Base-by-base conservation (phyloP, 2,797 vertebrate genomes). In the Acestrorhynchus altus region DNA sequence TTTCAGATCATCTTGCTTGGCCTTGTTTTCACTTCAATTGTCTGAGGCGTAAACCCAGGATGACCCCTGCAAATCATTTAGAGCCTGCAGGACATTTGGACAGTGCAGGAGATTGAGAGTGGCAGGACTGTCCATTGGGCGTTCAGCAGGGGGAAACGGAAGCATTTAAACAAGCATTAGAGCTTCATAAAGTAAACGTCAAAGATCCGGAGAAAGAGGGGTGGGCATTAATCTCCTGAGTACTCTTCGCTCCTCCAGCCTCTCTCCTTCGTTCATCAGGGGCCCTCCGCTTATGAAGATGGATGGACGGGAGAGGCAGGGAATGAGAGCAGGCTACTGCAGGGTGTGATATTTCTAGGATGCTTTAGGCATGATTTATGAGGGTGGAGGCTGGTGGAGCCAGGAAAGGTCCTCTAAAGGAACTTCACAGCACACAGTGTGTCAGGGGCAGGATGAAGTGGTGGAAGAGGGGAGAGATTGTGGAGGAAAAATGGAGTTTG, bases 291-390 rank as follows among this genome's bases (percentile, higher is more conserved):
- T 85, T 82, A 88, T 88, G 84, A 84, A 74, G 84, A 81, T 74
- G 82, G 88, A 90, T 89, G 83, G 87, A 86, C 87, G 77, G 84
- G 86, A 82, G 82, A 72, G 73, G 66, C 72, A 42, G 59, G 83
- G 71, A 74, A 70, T 68, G 79, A 79, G 83, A 81, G 84, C 68
- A 85, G 81, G 88, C 82, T 84, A 83, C 70, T 79, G 83, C 81
- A 61, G 82, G 79, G 86, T 86, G 87, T 15, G 28, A 89, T 88
- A 86, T 89, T 87, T 90, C 83, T 86, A 83, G 83, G 84, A 88
- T 80, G 85, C 83, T 85, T 87, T 86, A 81, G 83, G 31, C 42
- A 68, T 88, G 87, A 92, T 90, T 79, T 86, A 91, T 86, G 81
- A 74, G 77, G 83, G 84, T 78, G 83, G 83, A 85, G 85, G 85